Conservation (phyloP, 64 coral and sea anemone species). For the Stylophora pistillata region DNA sequence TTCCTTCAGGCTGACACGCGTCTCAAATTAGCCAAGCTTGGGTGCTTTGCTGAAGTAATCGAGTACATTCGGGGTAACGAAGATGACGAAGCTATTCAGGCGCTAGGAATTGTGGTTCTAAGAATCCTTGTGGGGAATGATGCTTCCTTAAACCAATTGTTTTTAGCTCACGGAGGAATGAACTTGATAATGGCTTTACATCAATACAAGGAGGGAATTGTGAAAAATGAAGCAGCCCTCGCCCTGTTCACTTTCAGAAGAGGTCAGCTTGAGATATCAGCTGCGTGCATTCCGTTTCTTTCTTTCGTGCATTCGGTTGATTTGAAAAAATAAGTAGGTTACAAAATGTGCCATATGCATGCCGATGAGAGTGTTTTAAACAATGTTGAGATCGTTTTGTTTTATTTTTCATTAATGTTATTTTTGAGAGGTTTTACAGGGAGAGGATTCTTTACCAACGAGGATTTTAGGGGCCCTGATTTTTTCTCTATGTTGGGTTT, state of each 20-base stretch:
- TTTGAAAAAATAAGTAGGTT: too few species aligned
- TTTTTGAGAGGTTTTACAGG: too few species aligned
- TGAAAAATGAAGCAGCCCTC: constrained; percentile 67
- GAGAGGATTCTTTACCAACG: too few species aligned
- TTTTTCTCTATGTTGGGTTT: too few species aligned
- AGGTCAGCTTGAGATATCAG: constrained; percentile 35
- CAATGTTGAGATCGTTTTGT: too few species aligned
- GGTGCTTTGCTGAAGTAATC: constrained; percentile 69
- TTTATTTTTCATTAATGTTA: background rate
- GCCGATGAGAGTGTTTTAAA: too few species aligned
- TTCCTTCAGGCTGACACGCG: constrained; percentile 59
- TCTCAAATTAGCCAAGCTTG: constrained; percentile 74
- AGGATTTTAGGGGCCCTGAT: too few species aligned
- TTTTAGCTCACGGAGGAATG: constrained; percentile 88
- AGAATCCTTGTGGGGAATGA: constrained; percentile 64
- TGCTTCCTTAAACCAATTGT: constrained; percentile 62
- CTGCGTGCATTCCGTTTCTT: too few species aligned
- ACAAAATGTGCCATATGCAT: too few species aligned
- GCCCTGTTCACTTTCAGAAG: constrained; percentile 43
- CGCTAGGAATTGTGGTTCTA: constrained; percentile 68
- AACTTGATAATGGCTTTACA: constrained; percentile 80
- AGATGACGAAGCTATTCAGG: constrained; percentile 50
- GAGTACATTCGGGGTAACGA: constrained; percentile 86
- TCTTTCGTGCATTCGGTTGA: too few species aligned
- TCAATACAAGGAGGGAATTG: constrained; percentile 75